Base-by-base conservation (phyloP, 2,113 vertebrate species). In the Tragelaphus scriptus region DNA sequence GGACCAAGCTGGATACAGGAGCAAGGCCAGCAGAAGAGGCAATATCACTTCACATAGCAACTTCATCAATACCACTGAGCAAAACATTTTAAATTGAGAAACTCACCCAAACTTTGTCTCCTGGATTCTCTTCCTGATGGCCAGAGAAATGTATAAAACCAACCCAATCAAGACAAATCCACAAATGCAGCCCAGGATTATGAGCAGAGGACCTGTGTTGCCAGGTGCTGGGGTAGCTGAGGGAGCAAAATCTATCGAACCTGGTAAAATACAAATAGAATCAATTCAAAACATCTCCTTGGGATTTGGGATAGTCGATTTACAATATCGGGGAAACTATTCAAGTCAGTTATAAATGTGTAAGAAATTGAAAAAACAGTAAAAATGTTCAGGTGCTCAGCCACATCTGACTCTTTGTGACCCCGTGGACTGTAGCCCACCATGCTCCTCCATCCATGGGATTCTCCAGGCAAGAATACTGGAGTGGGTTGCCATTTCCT, bases 101-200 rank as follows among this genome's bases (percentile, higher is more conserved):
- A 94, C 99, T 98, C 98, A 99, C 99, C 99, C 98, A 0, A 99
- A 99, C 61, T 98, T 99, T 2, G 98, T 99, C 85, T 99, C 99
- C 95, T 98, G 96, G 0, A 98, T 98, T 98, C 99, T 98, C 90
- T 98, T 99, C 92, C 98, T 99, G 94, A 99, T 88, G 91, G 98
- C 98, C 92, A 99, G 95, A 0, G 98, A 98, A 28, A 97, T 97
- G 96, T 98, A 99, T 36, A 99, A 97, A 98, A 99, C 26, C 15
- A 99, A 32, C 14, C 99, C 98, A 0, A 99, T 98, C 0, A 99
- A 95, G 40, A 98, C 80, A 5, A 99, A 58, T 49, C 98, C 98
- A 0, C 99, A 99, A 91, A 99, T 98, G 61, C 99, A 99, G 11
- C 99, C 99, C 63, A 99, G 98, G 53, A 99, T 95, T 30, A 99